Evolutionary conservation across 2,113 vertebrate species (phyloP), one percentile per base, ranked within the genome.

Genomic region (Spea bombifrons): DNA sequence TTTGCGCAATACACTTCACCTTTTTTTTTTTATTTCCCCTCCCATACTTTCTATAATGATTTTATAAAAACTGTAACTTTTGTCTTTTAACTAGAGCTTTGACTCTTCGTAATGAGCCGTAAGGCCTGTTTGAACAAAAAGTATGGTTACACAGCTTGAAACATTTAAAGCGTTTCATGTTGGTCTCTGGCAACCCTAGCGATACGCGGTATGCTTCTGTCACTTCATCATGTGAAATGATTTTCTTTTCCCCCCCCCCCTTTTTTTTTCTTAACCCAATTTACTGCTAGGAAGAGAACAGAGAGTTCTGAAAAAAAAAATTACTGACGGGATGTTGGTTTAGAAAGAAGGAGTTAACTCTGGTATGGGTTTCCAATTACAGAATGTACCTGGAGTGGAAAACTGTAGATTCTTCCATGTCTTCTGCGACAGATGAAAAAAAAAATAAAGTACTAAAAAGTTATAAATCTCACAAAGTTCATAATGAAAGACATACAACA

Each of bases 111-210:
- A 63, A 80, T 86, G 83, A 83, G 84, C 82, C 84, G 82, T 86
- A 88, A 82, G 87, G 85, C 83, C 86, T 83, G 70, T 86, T 83
- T 84, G 83, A 87, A 83, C 74, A 83, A 86, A 30, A 86, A 10
- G 82, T 82, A 82, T 87, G 86, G 85, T 90, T 86, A 75, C 83
- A 84, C 85, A 90, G 84, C 86, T 86, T 89, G 87, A 91, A 89
- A 81, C 81, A 82, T 90, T 89, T 89, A 86, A 85, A 88, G 84
- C 80, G 83, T 88, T 91, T 89, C 87, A 87, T 86, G 84, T 82
- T 10, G 74, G 83, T 71, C 83, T 89, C 85, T 89, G 86, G 86
- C 87, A 88, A 81, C 50, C 83, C 85, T 80, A 71, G 81, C 83
- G 84, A 81, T 85, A 83, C 86, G 85, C 84, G 67, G 81, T 74